Evolutionary conservation across 2,113 vertebrate genomes (phyloP), one percentile per base, ranked within the genome.

Genomic region (Oxyruncus cristatus): DNA sequence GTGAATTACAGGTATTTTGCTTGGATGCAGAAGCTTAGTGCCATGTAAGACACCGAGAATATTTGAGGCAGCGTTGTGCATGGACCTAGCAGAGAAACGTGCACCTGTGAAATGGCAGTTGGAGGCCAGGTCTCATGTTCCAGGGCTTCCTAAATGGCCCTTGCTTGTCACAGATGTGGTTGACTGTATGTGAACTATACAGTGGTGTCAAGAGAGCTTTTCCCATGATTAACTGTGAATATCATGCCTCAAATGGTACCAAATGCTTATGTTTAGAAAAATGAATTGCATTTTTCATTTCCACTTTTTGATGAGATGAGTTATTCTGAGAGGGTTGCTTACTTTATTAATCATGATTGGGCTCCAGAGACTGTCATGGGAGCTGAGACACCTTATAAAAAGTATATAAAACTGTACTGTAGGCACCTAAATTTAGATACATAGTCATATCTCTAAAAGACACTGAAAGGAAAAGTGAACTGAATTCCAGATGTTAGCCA

Each of bases 191-290:
- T 55, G 63, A 72, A 63, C 6, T 8, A 27, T 0, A 17, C n/a
- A 33, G 17, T 20, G 8, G 14, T n/a, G 22, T 41, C 1, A 3
- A 41, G 42, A 49, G 33, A 55, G 4, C 8, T 52, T 88, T 85
- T 50, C 52, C 35, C 27, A 30, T 1, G 1, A 59, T 14, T 56
- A 71, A 0, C 20, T 66, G 6, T 26, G 10, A 78, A 8, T 24
- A 56, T 47, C 27, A 12, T 11, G 22, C n/a, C 52, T 79, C 42
- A 47, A 76, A 58, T 44, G 44, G 83, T 0, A 0, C 2, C 66
- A 39, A 22, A 4, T 72, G 24, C 30, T 61, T n/a, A 6, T 9
- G 5, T 61, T 85, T 52, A 82, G 71, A 76, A 76, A 90, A 79
- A 5, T 35, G 33, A 68, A 42, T 82, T 71, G 12, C 12, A 80